phyloP scores from a whole-genome alignment of 2,113 vertebrate species.

The Tragelaphus imberbis region DNA sequence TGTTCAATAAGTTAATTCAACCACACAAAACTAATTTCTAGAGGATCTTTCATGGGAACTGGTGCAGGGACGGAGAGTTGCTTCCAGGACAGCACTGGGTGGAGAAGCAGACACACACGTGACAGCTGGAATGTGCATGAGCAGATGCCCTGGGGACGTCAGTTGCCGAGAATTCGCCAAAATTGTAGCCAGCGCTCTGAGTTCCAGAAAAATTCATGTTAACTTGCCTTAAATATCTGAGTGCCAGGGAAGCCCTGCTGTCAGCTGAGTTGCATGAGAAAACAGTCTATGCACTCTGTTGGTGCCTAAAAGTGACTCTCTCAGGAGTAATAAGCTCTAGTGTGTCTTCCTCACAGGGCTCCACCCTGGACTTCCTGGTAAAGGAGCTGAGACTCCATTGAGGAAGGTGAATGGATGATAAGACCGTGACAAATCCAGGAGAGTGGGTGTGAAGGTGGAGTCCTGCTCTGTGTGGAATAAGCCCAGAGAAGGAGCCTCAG shows the following conservation, averaged over 20 bases:
- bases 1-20: neutral
- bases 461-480: neutral
- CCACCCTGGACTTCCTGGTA: neutral
- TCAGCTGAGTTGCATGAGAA: neutral
- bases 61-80: neutral
- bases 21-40: neutral
- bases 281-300: neutral
- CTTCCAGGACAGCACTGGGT: neutral
- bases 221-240: neutral
- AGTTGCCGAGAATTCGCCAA: neutral
- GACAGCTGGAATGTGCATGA: neutral
- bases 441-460: neutral
- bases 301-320: neutral
- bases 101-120: neutral
- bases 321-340: neutral
- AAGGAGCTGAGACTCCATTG: neutral
- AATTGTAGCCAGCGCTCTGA: neutral
- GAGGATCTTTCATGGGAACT: neutral
- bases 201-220: neutral
- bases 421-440: neutral
- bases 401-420: neutral
- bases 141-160: neutral
- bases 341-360: neutral
- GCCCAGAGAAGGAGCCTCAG: neutral
- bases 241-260: neutral